Base-by-base conservation (phyloP, 2,888 invertebrate species). In the Synergus japonicus region DNA sequence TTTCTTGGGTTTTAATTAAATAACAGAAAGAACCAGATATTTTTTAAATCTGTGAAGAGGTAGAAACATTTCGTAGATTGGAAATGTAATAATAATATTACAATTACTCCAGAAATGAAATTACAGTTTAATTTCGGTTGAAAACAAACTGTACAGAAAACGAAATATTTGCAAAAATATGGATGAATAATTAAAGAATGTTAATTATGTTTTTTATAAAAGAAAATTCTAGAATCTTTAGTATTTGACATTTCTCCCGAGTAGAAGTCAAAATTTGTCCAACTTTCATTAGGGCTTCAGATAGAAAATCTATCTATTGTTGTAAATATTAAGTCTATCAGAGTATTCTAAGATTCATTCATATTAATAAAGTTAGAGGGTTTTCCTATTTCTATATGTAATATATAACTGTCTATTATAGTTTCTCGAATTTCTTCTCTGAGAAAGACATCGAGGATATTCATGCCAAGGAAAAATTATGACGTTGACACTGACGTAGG, bases 1-100 rank as follows among this genome's bases (percentile, higher is more conserved):
- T 66, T 66, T 43, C 43, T 66, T 43, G 43, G 18, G 43, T 66
- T 66, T 66, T 66, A 66, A 66, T 66, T 66, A 66, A n/a, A 43
- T 41, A 9, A 12, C 63, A 18, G n/a, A 66, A 10, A 9, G 10
- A 15, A 18, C n/a, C 9, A n/a, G 9, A 65, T n/a, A 65, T 65
- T 41, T 41, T 37, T 65, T 43, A n/a, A 65, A 65, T 65, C 41
- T 41, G n/a, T 65, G 43, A 65, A 65, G 43, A 43, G 41, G 65
- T n/a, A n/a, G 7, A 65, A 43, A 37, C 65, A n/a, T 66, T 43
- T 37, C 43, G 43, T 66, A 18, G 41, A 43, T 43, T 43, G 65
- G 18, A 66, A 43, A 66, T 29, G 37, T 64, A 37, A 22, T 43
- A 8, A 66, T 43, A 43, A 66, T 41, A n/a, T 65, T 41, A 7